A percentile compares a stretch with the other conserved stretches of the same genome.
These are phyloP conservation scores for Suricata suricatta DNA, from an alignment of 2,113 vertebrate species.

Conservation along the genomic window DNA sequence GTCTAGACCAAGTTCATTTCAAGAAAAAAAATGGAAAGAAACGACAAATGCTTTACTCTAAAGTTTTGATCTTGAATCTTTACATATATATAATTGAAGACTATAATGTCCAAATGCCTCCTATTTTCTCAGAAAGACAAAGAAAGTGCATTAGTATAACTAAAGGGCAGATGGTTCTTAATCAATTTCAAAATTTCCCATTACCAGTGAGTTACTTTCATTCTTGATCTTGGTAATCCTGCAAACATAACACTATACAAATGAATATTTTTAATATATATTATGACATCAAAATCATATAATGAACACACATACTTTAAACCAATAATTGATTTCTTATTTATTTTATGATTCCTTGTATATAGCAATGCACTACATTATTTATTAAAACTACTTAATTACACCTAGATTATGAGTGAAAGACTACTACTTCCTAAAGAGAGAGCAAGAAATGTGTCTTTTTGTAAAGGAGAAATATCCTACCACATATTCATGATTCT, in stretches of 20 bases:
- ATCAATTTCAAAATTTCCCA: not conserved
- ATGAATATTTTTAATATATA: not conserved
- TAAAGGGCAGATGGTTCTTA: not conserved
- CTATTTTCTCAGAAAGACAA: constrained; percentile 2
- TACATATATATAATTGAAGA: not conserved
- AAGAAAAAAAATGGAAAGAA: not conserved
- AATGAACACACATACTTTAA: not conserved
- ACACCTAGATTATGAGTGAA: not conserved
- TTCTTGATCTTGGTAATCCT: not conserved
- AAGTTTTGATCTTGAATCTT: not conserved
- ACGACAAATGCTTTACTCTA: not conserved
- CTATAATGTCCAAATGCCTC: not conserved
- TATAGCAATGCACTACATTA: not conserved
- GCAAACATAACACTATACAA: not conserved
- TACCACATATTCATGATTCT: not conserved
- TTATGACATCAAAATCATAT: not conserved
- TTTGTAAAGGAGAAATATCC: not conserved
- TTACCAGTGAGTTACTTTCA: not conserved
- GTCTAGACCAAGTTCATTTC: not conserved
- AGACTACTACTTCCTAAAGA: not conserved
- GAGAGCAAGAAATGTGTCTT: not conserved
- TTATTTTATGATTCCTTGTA: not conserved
- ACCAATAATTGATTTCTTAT: not conserved
- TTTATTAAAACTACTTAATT: not conserved
- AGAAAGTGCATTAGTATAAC: not conserved